Evolutionary conservation across 2,888 invertebrate genomes (phyloP).

Genomic region (Agriopis leucophaearia): DNA sequence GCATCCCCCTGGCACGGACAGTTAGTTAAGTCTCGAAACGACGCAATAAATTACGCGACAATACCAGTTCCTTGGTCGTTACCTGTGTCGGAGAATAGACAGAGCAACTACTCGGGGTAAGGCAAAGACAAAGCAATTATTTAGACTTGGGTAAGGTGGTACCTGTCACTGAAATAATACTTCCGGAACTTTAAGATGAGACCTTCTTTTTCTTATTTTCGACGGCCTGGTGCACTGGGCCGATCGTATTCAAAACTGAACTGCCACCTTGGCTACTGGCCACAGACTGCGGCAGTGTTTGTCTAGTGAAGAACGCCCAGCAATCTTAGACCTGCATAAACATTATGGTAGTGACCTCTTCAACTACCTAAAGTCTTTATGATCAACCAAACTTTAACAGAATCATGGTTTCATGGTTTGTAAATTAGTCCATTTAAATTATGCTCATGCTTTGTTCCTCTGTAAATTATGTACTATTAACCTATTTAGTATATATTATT

Average conservation of each 20-base stretch:
- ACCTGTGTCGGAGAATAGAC: slow-evolving; percentile 38
- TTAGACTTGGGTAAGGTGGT: not conserved
- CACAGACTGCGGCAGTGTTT: no score
- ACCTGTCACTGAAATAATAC: not conserved
- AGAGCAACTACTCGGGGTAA: not conserved
- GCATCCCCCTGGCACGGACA: slow-evolving; percentile 26
- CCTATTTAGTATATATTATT: no score
- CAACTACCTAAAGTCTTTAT: not conserved
- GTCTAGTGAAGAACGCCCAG: no score
- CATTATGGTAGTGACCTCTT: not conserved
- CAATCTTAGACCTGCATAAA: not conserved
- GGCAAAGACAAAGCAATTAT: not conserved
- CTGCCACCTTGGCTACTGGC: no score
- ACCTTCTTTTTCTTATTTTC: no score
- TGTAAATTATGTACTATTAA: no score
- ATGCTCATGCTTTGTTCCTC: no score
- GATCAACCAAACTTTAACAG: not conserved
- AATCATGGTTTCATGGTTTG: not conserved
- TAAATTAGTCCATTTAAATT: no score
- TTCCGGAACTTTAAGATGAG: not conserved
- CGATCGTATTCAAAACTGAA: no score
- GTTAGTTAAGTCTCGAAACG: slow-evolving; percentile 63
- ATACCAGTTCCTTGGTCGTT: slow-evolving; percentile 50
- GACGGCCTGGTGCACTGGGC: no score
- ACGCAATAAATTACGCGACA: slow-evolving; percentile 67